phyloP scores from a whole-genome alignment of 2,113 vertebrate species.

The Forbesichthys agassizii region DNA sequence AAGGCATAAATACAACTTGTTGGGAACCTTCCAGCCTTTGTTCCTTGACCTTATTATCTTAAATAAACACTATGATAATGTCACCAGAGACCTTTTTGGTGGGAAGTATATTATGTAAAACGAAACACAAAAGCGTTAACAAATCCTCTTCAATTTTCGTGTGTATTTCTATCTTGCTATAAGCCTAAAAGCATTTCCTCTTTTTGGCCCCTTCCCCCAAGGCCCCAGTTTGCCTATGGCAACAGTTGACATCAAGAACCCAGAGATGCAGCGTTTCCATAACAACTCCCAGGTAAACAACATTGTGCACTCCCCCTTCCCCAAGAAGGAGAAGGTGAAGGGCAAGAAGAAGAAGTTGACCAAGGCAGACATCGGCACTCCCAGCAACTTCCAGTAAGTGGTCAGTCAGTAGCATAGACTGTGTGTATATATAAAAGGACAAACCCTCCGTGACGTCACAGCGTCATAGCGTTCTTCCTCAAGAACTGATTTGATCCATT shows the following conservation, averaged over 20 bases:
- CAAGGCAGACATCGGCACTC: conserved; percentile 97
- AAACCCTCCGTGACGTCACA: too few relatives aligned
- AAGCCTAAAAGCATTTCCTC: background rate
- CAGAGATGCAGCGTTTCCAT: conserved; percentile 86
- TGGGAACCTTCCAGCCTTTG: too few relatives aligned
- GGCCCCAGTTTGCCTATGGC: conserved; percentile 93
- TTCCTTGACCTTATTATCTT: too few relatives aligned
- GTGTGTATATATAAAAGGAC: too few relatives aligned
- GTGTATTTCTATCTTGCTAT: background rate
- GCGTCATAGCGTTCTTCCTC: too few relatives aligned
- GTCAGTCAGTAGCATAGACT: background rate
- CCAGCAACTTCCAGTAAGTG: conserved; percentile 98
- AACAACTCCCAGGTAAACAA: conserved; percentile 89
- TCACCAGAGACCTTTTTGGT: too few relatives aligned
- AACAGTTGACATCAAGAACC: conserved; percentile 97
- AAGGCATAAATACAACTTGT: too few relatives aligned
- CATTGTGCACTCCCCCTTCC: conserved; percentile 85
- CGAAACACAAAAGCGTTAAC: too few relatives aligned
- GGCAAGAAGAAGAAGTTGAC: conserved; percentile 93
- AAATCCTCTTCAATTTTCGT: too few relatives aligned
- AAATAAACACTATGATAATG: too few relatives aligned
- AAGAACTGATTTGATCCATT: too few relatives aligned
- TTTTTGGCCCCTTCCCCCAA: conserved; percentile 41
- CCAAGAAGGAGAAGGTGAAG: conserved; percentile 92
- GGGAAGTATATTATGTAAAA: too few relatives aligned